phyloP scores from a whole-genome alignment of 2,113 vertebrate genomes.

The Dendropsophus ebraccatus region DNA sequence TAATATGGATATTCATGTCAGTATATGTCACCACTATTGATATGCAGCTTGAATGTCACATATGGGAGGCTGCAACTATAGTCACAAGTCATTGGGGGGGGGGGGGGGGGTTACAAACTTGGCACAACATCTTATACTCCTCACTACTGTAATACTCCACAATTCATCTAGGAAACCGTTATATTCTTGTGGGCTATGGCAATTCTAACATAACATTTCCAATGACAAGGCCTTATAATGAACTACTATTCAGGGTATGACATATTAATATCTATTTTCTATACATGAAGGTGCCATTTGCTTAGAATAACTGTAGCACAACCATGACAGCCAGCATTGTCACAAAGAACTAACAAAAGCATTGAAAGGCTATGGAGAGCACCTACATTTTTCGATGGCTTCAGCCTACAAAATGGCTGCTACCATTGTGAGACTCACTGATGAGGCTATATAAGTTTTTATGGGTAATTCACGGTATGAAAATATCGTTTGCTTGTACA shows the following conservation, averaged over 20 bases:
- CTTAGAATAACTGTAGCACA: too few relatives aligned
- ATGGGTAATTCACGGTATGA: background rate
- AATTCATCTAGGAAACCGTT: background rate
- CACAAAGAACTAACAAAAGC: background rate
- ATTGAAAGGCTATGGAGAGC: too few relatives aligned
- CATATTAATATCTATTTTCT: background rate
- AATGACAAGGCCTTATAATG: too few relatives aligned
- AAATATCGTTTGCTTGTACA: background rate
- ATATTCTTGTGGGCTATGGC: background rate
- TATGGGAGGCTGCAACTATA: background rate
- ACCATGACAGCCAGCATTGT: background rate
- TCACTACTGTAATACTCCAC: background rate
- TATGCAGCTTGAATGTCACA: background rate
- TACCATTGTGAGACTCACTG: background rate
- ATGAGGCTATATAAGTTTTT: background rate
- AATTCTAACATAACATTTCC: background rate
- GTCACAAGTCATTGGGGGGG: background rate
- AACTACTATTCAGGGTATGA: background rate
- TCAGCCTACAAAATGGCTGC: background rate
- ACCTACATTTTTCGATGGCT: too few relatives aligned
- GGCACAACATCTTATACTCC: background rate
- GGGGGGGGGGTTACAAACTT: background rate
- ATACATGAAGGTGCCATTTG: background rate
- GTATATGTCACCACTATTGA: too few relatives aligned
- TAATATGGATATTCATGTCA: background rate